Evolutionary conservation across 2,888 invertebrate genomes (phyloP).

Genomic region (Eledona agricola): DNA sequence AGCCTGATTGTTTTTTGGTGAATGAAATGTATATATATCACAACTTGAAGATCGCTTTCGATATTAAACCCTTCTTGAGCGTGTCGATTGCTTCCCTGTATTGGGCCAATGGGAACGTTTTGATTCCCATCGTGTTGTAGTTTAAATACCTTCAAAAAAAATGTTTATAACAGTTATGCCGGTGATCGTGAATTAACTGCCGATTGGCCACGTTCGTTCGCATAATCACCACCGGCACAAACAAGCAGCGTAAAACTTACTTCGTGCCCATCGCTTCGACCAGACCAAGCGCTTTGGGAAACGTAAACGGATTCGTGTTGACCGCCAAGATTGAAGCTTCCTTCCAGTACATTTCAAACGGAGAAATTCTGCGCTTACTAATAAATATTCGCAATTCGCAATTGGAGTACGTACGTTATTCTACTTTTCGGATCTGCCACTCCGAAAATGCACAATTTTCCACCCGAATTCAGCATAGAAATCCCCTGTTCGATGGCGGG

Average conservation of each 20-base stretch:
- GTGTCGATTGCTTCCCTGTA: slow-evolving; percentile 65
- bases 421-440: slow-evolving; percentile 9
- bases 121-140: slow-evolving; percentile 68
- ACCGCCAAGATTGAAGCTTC: slow-evolving; percentile 72
- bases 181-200: too few relatives aligned
- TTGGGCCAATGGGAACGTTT: slow-evolving; percentile 64
- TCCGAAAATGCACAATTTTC: slow-evolving; percentile 10
- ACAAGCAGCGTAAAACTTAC: slow-evolving; percentile 46
- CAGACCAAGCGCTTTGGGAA: slow-evolving; percentile 70
- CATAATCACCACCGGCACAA: slow-evolving; percentile 58
- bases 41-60: slow-evolving; percentile 67
- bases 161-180: slow-evolving; percentile 1
- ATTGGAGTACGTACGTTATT: slow-evolving; percentile 12
- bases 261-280: slow-evolving; percentile 69
- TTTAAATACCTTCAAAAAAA: slow-evolving; percentile 66
- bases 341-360: slow-evolving; percentile 69
- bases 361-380: slow-evolving; percentile 63
- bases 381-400: not conserved
- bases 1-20: not conserved
- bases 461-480: slow-evolving; percentile 3
- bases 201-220: too few relatives aligned
- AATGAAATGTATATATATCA: slow-evolving; percentile 4
- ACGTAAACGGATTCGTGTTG: slow-evolving; percentile 74
- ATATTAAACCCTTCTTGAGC: slow-evolving; percentile 65
- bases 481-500: slow-evolving; percentile 12